Base-by-base conservation (phyloP, 2,113 vertebrate species). In the Oncorhynchus nerka region DNA sequence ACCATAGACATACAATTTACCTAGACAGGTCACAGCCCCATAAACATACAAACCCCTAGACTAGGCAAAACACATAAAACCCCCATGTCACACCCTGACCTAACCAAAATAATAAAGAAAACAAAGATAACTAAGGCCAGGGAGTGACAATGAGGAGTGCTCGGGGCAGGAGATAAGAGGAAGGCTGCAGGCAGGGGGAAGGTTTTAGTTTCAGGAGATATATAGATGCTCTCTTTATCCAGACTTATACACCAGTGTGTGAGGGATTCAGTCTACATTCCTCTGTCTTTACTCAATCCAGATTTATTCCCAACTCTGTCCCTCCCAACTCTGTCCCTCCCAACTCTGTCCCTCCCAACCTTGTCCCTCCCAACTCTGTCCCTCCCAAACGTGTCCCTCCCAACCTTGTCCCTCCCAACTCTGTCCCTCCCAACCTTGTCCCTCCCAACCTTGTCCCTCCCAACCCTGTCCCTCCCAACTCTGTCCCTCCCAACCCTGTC, bases 261-360 rank as follows among this genome's bases (percentile, higher is more conserved):
- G 65, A 66, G 81, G 85, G 61, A 67, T 81, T 82, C 45, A 73
- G 55, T 66, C 75, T 81, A 74, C 83, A 83, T 81, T 84, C 81
- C 76, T 75, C 70, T 77, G 49, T 75, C 66, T 61, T 77, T 68
- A 79, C 30, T 71, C 80, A 81, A 72, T 82, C 55, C 59, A 34
- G 66, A 22, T 71, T 84, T 79, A 78, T 72, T 26, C 26, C 26
- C 68, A 61, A 68, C 70, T 81, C 51, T 55, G 68, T 67, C 65
- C 20, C 48, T 26, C 24, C 26, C 68, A 1, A 8, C 48, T 2
- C 0, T 51, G 73, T 32, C 2, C 48, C 48, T 76, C 71, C 16
- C 24, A 61, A 70, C 71, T 82, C 59, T 55, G 68, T 67, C 68
- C 71, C 74, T 67, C 65, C 22, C 48, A 15, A 5, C 26, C 6